Base-by-base conservation (phyloP, 2,888 invertebrate genomes). In the Limenitis camilla region DNA sequence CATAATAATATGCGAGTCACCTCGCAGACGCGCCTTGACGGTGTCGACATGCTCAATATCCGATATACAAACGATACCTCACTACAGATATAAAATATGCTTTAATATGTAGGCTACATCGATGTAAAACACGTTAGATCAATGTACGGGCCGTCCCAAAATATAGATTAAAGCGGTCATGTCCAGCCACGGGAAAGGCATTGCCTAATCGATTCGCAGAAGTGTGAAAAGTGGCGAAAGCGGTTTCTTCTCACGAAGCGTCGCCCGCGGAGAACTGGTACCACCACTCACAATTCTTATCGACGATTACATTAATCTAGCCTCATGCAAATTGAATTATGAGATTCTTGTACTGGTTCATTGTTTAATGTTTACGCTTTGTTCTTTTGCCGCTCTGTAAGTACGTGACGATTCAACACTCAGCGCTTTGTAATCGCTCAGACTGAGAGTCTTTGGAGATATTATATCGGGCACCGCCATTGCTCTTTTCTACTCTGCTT, bases 261-360 rank as follows among this genome's bases (percentile, higher is more conserved):
- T 60, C 72, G 77, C 80, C 78, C 68, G 78, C 76, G 81, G 81
- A 78, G 62, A 64, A 65, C 40, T 44, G 38, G 75, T 78, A 78
- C 77, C 19, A 19, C 19, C 19, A 19, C 19, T 19, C 19, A 71
- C 72, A 73, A 67, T 75, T 78, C 76, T 78, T 75, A 63, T 53
- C 71, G 65, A 72, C 76, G 72, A 81, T 79, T 79, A 79, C 76
- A 74, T 74, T 76, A 77, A 76, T 84, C 82, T 85, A 84, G 84
- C 82, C 77, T 77, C 78, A 87, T 85, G 87, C 86, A 87, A 86
- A 87, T 87, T 85, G 81, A 86, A 86, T 87, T 86, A 87, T 86
- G 85, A 73, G 82, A 85, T 86, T 84, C 84, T 86, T 86, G 77
- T 80, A 71, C 69, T 66, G 64, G 74, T 79, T 79, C 84, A 80